Evolutionary conservation across 2,888 invertebrate genomes (phyloP).

Genomic region (Diaphora mendica): DNA sequence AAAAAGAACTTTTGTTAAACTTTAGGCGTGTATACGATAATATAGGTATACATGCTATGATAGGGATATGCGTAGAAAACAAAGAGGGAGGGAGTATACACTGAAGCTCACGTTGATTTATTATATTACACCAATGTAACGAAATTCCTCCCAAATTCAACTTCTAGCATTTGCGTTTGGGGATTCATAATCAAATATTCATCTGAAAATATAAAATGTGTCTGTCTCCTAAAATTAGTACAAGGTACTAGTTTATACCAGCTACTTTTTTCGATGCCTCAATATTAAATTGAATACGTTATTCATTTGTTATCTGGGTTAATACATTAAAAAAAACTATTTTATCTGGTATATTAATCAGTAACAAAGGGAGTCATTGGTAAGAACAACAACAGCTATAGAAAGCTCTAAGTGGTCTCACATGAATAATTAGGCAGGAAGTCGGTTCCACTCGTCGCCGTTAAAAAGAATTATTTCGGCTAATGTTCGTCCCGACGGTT

Average conservation of each 20-base stretch:
- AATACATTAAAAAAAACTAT: neutral
- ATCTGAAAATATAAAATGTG: slow-evolving; percentile 7
- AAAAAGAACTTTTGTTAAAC: slow-evolving; percentile 18
- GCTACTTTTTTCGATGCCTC: neutral
- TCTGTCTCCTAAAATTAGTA: neutral
- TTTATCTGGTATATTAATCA: neutral
- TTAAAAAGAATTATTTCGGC: slow-evolving; percentile 80
- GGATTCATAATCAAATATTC: slow-evolving; percentile 38
- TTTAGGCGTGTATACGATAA: slow-evolving; percentile 14
- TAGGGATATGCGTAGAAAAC: slow-evolving; percentile 47
- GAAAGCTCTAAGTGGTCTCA: slow-evolving; percentile 48
- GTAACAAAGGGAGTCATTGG: slow-evolving; percentile 24
- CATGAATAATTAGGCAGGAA: slow-evolving; percentile 76
- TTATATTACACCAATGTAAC: slow-evolving; percentile 55
- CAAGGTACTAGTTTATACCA: neutral
- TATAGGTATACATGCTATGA: slow-evolving; percentile 36
- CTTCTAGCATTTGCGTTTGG: slow-evolving; percentile 44
- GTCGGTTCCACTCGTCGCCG: slow-evolving; percentile 67
- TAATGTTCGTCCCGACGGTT: slow-evolving; percentile 78
- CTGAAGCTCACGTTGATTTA: slow-evolving; percentile 54
- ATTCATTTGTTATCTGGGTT: too few species aligned
- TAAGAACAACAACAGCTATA: slow-evolving; percentile 15
- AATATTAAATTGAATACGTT: neutral
- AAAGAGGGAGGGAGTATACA: slow-evolving; percentile 42
- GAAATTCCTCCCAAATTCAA: slow-evolving; percentile 49